Conservation (phyloP, 1,140 invertebrate species). For the Bombus balteatus region DNA sequence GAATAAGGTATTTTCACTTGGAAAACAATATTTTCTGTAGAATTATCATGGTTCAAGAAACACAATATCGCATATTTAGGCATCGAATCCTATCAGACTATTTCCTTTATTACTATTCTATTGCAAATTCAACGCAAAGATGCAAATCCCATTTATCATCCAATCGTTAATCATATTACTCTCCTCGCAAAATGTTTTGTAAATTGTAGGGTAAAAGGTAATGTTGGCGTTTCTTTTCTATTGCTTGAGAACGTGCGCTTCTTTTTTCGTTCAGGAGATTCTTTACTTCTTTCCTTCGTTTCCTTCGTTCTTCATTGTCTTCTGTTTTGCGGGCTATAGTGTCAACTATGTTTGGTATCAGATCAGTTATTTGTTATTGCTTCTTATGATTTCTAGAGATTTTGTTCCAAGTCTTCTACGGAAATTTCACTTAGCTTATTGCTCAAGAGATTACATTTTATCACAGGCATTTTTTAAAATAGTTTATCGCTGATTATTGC, state of each 20-base stretch:
- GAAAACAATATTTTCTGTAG: not conserved
- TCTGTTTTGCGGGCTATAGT: constrained; percentile 5
- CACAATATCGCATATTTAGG: constrained; percentile 11
- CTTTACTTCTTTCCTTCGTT: not conserved
- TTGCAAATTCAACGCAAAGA: constrained; percentile 31
- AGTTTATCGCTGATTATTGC: constrained; percentile 10
- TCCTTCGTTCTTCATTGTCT: not conserved
- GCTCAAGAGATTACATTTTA: not conserved
- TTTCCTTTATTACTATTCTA: constrained; percentile 45
- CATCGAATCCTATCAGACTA: constrained; percentile 43
- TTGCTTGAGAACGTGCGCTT: constrained; percentile 38
- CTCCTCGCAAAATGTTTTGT: constrained; percentile 52
- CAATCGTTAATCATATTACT: constrained; percentile 41
- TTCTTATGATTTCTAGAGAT: constrained; percentile 30
- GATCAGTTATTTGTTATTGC: not conserved
- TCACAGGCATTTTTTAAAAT: not conserved
- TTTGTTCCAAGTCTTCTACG: not conserved
- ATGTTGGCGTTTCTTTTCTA: constrained; percentile 38
- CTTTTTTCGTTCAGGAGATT: not conserved
- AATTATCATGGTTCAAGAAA: constrained; percentile 4
- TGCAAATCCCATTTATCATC: constrained; percentile 41
- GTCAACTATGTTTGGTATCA: not conserved
- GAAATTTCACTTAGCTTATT: constrained; percentile 21
- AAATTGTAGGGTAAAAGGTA: constrained; percentile 43
- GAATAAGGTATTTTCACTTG: not conserved